Conservation (phyloP, 2,888 invertebrate genomes). For the Acrobasis suavella region DNA sequence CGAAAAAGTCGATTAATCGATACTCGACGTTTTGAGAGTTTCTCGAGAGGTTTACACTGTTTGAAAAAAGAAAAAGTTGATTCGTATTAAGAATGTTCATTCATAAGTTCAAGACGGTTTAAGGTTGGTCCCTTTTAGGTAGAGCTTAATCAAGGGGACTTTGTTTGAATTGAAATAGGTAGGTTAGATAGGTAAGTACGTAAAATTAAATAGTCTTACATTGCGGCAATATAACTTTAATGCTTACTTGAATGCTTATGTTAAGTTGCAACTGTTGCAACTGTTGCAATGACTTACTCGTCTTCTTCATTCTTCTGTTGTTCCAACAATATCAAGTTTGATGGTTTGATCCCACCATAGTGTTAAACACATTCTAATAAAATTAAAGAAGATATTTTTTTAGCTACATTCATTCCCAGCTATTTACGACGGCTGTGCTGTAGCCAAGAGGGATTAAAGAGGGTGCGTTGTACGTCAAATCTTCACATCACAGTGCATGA, state of each 20-base stretch:
- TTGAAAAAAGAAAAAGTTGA: not conserved
- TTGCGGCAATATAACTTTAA: not conserved
- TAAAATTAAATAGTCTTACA: not conserved
- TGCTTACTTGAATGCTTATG: no score
- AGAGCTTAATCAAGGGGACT: not conserved
- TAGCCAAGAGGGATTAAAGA: constrained; percentile 8
- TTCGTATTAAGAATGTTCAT: not conserved
- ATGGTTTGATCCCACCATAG: no score
- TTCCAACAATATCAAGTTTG: no score
- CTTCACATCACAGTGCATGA: constrained; percentile 26
- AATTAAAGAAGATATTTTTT: no score
- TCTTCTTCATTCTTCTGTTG: no score
- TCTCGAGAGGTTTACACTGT: not conserved
- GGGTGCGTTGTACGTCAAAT: constrained; percentile 18
- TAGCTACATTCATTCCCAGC: not conserved
- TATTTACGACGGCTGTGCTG: not conserved
- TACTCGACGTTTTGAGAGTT: constrained; percentile 25
- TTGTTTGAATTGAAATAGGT: not conserved
- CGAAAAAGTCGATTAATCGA: constrained; percentile 50
- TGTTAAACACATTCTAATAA: no score
- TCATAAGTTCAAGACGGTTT: not conserved
- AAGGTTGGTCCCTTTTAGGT: not conserved
- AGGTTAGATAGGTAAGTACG: not conserved
- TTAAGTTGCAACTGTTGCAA: no score
- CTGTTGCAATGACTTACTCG: no score